A percentile compares a stretch with the other conserved stretches of the same genome.
These are phyloP conservation scores for Cryptocephalus moraei DNA, from an alignment of 2,888 invertebrate species.

Conservation along the genomic window DNA sequence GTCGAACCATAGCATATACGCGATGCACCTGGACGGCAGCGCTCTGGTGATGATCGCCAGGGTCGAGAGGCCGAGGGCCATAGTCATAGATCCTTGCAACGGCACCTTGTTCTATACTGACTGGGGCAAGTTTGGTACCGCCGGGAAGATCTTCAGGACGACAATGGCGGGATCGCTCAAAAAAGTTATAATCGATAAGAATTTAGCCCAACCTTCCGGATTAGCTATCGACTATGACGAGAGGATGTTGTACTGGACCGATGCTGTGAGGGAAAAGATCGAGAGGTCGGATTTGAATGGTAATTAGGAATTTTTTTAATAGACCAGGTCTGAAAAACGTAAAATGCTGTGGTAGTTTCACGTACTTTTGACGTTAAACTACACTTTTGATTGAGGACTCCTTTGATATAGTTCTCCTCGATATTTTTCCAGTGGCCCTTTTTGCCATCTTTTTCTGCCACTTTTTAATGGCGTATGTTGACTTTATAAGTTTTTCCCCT, in stretches of 20 bases:
- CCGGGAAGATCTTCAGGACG: constrained; percentile 87
- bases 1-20: constrained; percentile 86
- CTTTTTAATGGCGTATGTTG: no score
- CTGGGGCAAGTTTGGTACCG: constrained; percentile 88
- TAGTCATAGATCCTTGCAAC: constrained; percentile 94
- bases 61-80: constrained; percentile 87
- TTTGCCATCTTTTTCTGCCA: no score
- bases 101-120: constrained; percentile 93
- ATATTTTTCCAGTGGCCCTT: no score
- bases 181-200: constrained; percentile 77
- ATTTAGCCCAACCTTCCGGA: constrained; percentile 91
- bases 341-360: not conserved
- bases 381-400: no score
- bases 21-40: constrained; percentile 84
- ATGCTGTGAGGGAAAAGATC: constrained; percentile 90
- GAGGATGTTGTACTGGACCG: constrained; percentile 91
- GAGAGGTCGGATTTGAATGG: constrained; percentile 82
- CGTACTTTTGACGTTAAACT: no score
- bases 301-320: no score
- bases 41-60: constrained; percentile 85
- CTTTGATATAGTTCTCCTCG: no score
- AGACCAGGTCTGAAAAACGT: no score
- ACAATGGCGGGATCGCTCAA: constrained; percentile 95
- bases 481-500: no score
- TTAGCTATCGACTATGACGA: constrained; percentile 93